Percentiles rank a stretch among this genome's conserved stretches.
Evolutionary conservation across 2,888 invertebrate species (phyloP).

Genomic region (Agonopterix alstromeriana): DNA sequence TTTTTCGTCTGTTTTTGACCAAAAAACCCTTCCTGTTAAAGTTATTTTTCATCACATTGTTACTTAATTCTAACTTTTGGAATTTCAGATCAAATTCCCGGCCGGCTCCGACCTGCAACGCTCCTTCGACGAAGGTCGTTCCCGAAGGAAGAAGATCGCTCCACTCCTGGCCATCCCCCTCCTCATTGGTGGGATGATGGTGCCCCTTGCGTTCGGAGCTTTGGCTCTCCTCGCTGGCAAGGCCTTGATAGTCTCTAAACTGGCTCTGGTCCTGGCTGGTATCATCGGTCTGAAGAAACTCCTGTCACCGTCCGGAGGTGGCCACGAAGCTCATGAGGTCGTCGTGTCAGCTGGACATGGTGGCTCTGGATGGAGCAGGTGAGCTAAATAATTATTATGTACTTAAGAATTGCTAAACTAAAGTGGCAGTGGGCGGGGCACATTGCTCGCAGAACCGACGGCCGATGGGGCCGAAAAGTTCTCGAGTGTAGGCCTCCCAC

Average conservation of each 20-base stretch:
- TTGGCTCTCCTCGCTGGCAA: conserved; percentile 89
- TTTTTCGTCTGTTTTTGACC: no score
- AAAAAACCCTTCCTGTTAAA: no score
- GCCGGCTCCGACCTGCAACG: conserved; percentile 79
- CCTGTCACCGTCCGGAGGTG: conserved; percentile 80
- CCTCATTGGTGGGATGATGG: conserved; percentile 86
- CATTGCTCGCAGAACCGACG: no score
- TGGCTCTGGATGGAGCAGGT: conserved; percentile 84
- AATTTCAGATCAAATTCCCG: conserved; percentile 83
- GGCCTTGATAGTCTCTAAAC: conserved; percentile 89
- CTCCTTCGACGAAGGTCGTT: conserved; percentile 80
- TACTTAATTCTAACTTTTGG: not conserved
- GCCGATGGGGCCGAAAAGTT: no score
- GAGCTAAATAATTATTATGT: conserved; percentile 6
- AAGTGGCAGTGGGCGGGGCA: no score
- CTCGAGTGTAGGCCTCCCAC: no score
- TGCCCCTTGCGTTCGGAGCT: conserved; percentile 89
- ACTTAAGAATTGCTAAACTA: no score
- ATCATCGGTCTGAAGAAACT: conserved; percentile 92
- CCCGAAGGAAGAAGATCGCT: conserved; percentile 84
- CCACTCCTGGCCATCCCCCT: conserved; percentile 87
- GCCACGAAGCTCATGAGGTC: conserved; percentile 82
- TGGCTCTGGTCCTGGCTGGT: conserved; percentile 88
- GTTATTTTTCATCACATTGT: no score
- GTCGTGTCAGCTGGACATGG: conserved; percentile 83